phyloP scores from a whole-genome alignment of 2,797 vertebrate species.

The Rhinatrema bivittatum region DNA sequence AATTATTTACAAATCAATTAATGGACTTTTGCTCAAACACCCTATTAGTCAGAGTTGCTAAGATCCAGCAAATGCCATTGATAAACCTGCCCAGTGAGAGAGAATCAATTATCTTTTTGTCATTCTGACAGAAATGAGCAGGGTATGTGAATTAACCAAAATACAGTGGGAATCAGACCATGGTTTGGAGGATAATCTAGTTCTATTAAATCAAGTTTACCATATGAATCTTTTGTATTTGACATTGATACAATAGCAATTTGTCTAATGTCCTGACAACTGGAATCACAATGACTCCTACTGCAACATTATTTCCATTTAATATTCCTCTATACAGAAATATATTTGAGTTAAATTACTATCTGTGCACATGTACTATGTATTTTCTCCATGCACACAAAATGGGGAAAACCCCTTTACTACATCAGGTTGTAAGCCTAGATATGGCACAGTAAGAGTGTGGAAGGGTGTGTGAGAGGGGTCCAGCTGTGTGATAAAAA shows the following conservation, averaged over 20 bases:
- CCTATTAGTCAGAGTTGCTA: slow-evolving; percentile 39
- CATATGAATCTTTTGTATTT: slow-evolving; percentile 18
- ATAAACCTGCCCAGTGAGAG: slow-evolving; percentile 38
- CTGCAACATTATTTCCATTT: no score
- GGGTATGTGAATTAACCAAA: slow-evolving; percentile 36
- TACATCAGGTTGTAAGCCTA: no score
- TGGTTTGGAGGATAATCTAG: slow-evolving; percentile 32
- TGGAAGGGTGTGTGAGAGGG: no score
- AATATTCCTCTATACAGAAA: no score
- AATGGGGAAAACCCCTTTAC: no score
- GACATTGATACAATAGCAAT: slow-evolving; percentile 17
- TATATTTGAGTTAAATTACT: no score
- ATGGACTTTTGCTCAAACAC: slow-evolving; percentile 42
- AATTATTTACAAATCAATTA: slow-evolving; percentile 59
- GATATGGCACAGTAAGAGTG: no score
- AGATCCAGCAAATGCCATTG: slow-evolving; percentile 32
- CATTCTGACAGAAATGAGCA: slow-evolving; percentile 47
- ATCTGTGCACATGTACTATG: no score
- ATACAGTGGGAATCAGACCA: slow-evolving; percentile 29
- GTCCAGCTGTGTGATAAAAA: no score
- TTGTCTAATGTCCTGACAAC: neutral
- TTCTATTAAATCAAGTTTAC: slow-evolving; percentile 41
- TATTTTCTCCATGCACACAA: no score
- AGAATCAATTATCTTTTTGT: slow-evolving; percentile 49
- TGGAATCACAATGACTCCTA: slow-evolving; percentile 18